These are phyloP conservation scores for Neomonachus schauinslandi DNA, from an alignment of 2,113 vertebrate species.

Conservation along the genomic window DNA sequence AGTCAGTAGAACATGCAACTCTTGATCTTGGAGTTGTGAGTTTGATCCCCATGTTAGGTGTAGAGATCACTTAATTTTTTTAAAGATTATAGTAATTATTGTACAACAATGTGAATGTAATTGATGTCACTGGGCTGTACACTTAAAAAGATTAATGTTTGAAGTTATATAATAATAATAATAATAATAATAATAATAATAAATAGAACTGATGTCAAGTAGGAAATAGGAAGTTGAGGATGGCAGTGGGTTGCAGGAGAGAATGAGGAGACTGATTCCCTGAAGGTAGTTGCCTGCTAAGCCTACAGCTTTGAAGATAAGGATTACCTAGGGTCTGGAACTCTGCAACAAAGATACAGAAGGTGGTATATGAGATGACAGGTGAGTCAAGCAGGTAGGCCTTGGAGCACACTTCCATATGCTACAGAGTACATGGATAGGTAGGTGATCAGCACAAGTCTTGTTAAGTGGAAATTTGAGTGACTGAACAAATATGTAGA, in stretches of 20 bases:
- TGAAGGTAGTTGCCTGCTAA: neutral
- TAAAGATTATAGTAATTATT: neutral
- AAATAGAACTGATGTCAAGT: neutral
- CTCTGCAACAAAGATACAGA: neutral
- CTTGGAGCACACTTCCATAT: neutral
- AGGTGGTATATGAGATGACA: neutral
- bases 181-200: neutral
- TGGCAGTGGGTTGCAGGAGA: neutral
- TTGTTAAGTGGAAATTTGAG: neutral
- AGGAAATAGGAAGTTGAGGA: neutral
- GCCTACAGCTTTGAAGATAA: constrained; percentile 31
- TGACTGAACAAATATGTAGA: neutral
- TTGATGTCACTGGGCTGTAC: neutral
- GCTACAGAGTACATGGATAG: neutral
- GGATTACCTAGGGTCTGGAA: neutral
- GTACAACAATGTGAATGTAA: neutral
- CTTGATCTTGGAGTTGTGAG: neutral
- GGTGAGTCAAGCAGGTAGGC: neutral
- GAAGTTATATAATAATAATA: neutral
- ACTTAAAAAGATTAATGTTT: neutral
- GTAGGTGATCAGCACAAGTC: neutral
- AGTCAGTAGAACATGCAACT: neutral
- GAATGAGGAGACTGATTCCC: neutral
- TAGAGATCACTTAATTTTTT: neutral
- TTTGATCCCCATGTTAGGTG: neutral